phyloP scores from a whole-genome alignment of 2,113 vertebrate genomes.

The Macroglossus sobrinus region DNA sequence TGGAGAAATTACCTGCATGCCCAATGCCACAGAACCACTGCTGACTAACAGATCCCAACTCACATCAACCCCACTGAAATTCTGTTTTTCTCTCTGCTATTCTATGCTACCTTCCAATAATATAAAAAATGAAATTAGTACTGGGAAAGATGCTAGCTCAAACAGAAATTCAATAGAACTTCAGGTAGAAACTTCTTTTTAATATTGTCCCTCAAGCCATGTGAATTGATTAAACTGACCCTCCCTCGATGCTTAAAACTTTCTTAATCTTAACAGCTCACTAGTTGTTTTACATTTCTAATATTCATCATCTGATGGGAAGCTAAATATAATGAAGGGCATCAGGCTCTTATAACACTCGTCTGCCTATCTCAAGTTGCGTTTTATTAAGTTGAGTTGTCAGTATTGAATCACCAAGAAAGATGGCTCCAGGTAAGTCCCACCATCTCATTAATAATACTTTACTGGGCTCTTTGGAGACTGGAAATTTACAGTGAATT shows the following conservation, averaged over 20 bases:
- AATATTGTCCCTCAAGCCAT: not conserved
- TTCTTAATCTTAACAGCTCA: slow-evolving; percentile 46
- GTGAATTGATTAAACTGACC: not conserved
- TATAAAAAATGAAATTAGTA: slow-evolving; percentile 43
- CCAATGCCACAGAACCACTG: not conserved
- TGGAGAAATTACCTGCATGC: not conserved
- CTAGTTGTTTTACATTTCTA: not conserved
- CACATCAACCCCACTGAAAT: not conserved
- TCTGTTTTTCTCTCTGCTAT: not conserved
- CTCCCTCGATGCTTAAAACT: not conserved
- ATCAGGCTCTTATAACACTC: slow-evolving; percentile 37
- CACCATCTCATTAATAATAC: slow-evolving; percentile 74
- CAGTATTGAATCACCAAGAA: slow-evolving; percentile 80
- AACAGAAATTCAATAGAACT: slow-evolving; percentile 15
- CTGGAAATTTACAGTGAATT: slow-evolving; percentile 72
- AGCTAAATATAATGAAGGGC: slow-evolving; percentile 31
- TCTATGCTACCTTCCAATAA: not conserved
- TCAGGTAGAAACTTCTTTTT: not conserved
- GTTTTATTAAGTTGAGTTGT: slow-evolving; percentile 73
- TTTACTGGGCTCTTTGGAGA: slow-evolving; percentile 64
- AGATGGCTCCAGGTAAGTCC: slow-evolving; percentile 69
- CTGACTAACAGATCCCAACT: not conserved
- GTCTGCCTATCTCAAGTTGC: slow-evolving; percentile 43
- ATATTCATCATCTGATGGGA: not conserved
- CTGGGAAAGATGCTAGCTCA: slow-evolving; percentile 38